Evolutionary conservation across 2,888 invertebrate species (phyloP), one percentile per base, ranked within the genome.

Genomic region (Dasysyrphus tricinctus): DNA sequence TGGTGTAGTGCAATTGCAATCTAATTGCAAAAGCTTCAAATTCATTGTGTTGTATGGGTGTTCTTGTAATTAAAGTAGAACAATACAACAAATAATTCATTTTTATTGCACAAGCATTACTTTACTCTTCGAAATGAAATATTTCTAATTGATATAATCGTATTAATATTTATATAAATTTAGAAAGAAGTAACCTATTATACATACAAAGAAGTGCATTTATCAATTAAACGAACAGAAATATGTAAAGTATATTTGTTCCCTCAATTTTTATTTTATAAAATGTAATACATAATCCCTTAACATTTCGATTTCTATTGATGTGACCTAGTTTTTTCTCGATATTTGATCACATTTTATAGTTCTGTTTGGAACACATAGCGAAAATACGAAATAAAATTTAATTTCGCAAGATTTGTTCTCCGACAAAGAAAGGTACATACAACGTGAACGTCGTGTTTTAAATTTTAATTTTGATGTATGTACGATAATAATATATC

Each of bases 281-380:
- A 34, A 51, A 51, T 67, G 8, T 51, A 51, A 67, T 67, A 37
- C 51, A 69, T 54, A 69, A 69, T 61, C 47, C 54, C 24, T n/a
- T 14, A 51, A 32, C 49, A 54, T 69, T 69, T 61, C 61, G 61
- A 61, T 61, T 42, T 42, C 24, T 42, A 24, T 61, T 39, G 61
- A 61, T 24, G 39, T 69, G 69, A 69, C 69, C 69, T 54, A 69
- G 69, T 69, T 69, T 14, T 54, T 39, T 8, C 34, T 61, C 39
- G 54, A 24, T 29, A 37, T 54, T 37, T 39, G 9, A 65, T 44
- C 47, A n/a, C 14, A 39, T 39, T 14, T 51, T 37, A 24, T 7
- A 34, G 39, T 39, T 51, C 6, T 39, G 34, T 54, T 69, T 29
- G 14, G 11, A 19, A 69, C 51, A 8, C 29, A 69, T n/a, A 67